These are phyloP conservation scores for Leptinotarsa juncta DNA, from an alignment of 2,888 invertebrate species.

Conservation along the genomic window DNA sequence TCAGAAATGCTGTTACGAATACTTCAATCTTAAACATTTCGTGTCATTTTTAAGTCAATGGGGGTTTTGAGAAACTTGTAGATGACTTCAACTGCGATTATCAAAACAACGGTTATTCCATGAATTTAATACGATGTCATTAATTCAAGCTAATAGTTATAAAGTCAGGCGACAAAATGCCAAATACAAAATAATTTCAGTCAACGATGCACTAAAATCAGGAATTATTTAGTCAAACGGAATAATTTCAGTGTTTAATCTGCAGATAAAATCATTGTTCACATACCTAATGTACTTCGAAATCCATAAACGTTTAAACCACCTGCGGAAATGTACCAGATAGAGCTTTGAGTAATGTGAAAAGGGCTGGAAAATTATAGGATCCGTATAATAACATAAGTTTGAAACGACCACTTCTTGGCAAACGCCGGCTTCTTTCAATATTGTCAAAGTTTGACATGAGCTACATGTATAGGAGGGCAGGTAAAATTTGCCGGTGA, in stretches of 20 bases:
- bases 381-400: conserved; percentile 32
- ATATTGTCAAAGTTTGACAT: conserved; percentile 28
- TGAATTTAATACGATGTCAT: too few species aligned
- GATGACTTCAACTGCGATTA: too few species aligned
- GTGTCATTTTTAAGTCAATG: too few species aligned
- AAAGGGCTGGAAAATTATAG: conserved; percentile 34
- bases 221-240: not conserved
- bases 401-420: conserved; percentile 28
- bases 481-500: too few species aligned
- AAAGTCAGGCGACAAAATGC: not conserved
- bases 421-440: conserved; percentile 28
- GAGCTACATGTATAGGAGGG: not conserved
- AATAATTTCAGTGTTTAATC: not conserved
- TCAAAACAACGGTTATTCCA: too few species aligned
- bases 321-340: conserved; percentile 24
- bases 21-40: too few species aligned
- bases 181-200: not conserved
- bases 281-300: conserved; percentile 4
- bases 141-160: not conserved
- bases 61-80: too few species aligned
- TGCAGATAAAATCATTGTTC: conserved; percentile 15
- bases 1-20: too few species aligned
- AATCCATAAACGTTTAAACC: conserved; percentile 29
- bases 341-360: conserved; percentile 25
- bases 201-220: not conserved